Evolutionary conservation across 1,140 invertebrate genomes (phyloP), one percentile per base, ranked within the genome.

Genomic region (Dinothrombium tinctorium): DNA sequence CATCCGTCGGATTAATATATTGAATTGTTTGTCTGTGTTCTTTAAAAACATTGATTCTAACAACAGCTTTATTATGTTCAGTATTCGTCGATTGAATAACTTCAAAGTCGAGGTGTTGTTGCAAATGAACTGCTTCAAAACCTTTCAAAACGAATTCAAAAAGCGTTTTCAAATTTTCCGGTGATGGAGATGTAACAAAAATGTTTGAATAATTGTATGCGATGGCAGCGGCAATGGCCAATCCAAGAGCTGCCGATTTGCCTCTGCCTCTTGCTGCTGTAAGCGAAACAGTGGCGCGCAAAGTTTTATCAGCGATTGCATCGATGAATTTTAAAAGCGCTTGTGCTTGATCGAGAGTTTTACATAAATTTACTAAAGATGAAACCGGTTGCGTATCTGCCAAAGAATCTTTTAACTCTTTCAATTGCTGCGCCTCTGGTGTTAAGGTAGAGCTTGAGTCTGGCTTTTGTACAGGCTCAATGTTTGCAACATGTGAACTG

Each of bases 111-210:
- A 82, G 68, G 56, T 96, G 86, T 62, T 98, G 89, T 60, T 92
- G 43, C 28, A 55, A 29, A 47, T 82, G 73, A 33, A 98, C 61
- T 0, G 76, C 80, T 62, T 95, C 84, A 54, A 99, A 81, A 1
- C 92, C 77, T 68, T 95, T 96, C 26, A 95, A 73, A 14, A 95
- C 66, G 61, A 99, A 99, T 55, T 98, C 82, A 62, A 99, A 99
- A 1, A 99, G 62, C 0, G 90, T 98, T 45, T 83, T 89, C 53
- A 99, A 70, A 67, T 99, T 99, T 58, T 99, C 92, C 2, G 90
- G 90, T 56, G 81, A 83, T 2, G 94, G 94, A 47, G 86, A 89
- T 0, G 92, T 94, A 11, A 98, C 84, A 62, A 90, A 98, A 36
- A 99, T 82, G 57, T 98, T 98, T 12, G 89, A 86, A 59, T 95